Percentiles rank a stretch among this genome's conserved stretches.
phyloP scores from a whole-genome alignment of 2,113 vertebrate species.

The Muntiacus muntjak region DNA sequence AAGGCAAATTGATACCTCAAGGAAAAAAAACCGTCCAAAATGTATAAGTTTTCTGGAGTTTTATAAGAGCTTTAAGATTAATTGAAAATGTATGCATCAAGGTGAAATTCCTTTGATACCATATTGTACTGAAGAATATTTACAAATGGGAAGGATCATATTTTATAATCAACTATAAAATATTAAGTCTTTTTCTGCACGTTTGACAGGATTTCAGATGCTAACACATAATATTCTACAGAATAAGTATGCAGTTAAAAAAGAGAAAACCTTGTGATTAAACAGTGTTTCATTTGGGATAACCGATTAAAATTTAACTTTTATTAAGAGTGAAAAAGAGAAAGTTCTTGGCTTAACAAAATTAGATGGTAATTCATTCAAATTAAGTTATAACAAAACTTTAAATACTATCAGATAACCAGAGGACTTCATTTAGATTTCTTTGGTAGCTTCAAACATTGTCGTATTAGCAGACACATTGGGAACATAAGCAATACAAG shows the following conservation, averaged over 20 bases:
- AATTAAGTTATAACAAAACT: not conserved
- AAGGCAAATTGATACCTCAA: not conserved
- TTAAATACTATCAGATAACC: not conserved
- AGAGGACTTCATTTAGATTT: not conserved
- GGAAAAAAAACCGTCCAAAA: not conserved
- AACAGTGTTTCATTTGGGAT: not conserved
- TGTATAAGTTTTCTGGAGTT: not conserved
- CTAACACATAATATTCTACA: not conserved
- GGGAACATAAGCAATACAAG: not conserved
- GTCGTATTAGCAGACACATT: not conserved
- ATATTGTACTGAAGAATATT: not conserved
- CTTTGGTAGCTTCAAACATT: not conserved
- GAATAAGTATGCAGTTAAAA: not conserved
- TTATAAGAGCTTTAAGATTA: not conserved
- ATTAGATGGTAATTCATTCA: not conserved
- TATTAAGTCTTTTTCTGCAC: not conserved
- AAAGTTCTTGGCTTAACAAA: not conserved
- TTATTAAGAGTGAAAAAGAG: not conserved
- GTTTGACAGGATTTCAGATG: not conserved
- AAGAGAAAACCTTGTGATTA: not conserved
- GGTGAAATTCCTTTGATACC: not conserved
- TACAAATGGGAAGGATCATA: not conserved
- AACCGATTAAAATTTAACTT: not conserved
- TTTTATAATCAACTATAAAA: slow-evolving; percentile 12
- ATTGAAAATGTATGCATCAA: not conserved